Evolutionary conservation across 2,113 vertebrate genomes (phyloP), one percentile per base, ranked within the genome.

Genomic region (Lepisosteus oculatus): DNA sequence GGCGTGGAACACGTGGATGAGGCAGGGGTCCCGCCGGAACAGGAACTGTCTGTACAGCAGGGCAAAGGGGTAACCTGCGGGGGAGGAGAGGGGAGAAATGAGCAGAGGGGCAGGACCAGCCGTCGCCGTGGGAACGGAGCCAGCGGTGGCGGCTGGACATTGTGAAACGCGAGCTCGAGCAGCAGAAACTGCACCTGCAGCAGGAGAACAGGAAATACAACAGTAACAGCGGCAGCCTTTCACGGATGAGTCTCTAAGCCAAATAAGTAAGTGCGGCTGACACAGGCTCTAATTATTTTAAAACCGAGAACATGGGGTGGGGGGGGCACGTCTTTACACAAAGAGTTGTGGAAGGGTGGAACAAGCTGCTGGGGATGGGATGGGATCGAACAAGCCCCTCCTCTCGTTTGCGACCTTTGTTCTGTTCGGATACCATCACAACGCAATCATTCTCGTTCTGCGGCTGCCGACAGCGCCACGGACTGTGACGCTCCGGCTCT

Each of bases 41-140:
- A 98, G 90, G 84, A 93, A 94, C 15, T 73, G 81, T 11, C 96
- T 93, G 80, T 97, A 96, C 77, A 97, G 86, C 88, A 97, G 86
- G 78, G 96, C 96, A 87, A 93, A 93, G 45, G 95, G 96, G 88
- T 99, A 99, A 66, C 96, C 97, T 98, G 76, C 64, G 80, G 59
- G 74, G 76, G 54, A 44, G 74, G 41, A 72, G 41, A 81, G 43
- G 79, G 3, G 66, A 7, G 67, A n/a, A 72, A 9, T 68, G 6
- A 75, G 15, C 13, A 8, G 17, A 68, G 61, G 43, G 68, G 41
- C 17, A 61, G n/a, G 29, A 59, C 3, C 15, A 14, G 6, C 15
- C 12, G 43, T n/a, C 15, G 61, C 44, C 42, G 65, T 43, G 64
- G 17, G 59, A 4, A 1, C 42, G n/a, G 66, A 75, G 70, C 43